Evolutionary conservation across 2,113 vertebrate species (phyloP).

Genomic region (Trochalopteron elliotii): DNA sequence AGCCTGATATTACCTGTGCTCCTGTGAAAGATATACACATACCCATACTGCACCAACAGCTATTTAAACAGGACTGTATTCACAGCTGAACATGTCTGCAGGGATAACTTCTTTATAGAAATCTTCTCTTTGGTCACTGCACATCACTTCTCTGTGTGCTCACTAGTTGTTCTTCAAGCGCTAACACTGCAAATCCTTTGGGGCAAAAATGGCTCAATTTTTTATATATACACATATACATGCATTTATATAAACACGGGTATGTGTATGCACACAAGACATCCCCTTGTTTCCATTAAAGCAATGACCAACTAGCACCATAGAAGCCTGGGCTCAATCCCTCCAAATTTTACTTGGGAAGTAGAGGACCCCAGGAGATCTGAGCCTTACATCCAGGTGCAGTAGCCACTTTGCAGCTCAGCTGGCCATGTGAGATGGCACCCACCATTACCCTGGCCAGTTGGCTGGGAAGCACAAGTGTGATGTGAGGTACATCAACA

Average conservation of each 20-base stretch:
- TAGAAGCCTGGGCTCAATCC: background rate
- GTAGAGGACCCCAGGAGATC: background rate
- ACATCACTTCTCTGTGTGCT: background rate
- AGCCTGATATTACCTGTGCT: background rate
- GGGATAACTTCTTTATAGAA: background rate
- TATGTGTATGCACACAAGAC: rapidly evolving
- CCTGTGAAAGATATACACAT: background rate
- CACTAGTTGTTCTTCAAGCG: rapidly evolving
- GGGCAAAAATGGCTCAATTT: rapidly evolving
- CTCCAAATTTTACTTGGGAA: background rate
- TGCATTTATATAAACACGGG: background rate
- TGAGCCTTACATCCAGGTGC: rapidly evolving
- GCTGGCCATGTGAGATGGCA: rapidly evolving
- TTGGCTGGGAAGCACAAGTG: rapidly evolving
- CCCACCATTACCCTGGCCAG: rapidly evolving
- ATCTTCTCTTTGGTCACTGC: background rate
- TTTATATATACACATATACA: rapidly evolving
- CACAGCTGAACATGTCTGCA: background rate
- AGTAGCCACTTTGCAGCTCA: background rate
- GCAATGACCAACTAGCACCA: rapidly evolving
- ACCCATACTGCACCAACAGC: background rate
- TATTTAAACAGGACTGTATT: background rate
- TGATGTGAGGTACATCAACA: rapidly evolving
- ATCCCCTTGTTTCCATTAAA: background rate
- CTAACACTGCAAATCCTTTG: background rate